These are phyloP conservation scores for Hypolimnas misippus DNA, from an alignment of 2,888 invertebrate genomes.

Conservation along the genomic window DNA sequence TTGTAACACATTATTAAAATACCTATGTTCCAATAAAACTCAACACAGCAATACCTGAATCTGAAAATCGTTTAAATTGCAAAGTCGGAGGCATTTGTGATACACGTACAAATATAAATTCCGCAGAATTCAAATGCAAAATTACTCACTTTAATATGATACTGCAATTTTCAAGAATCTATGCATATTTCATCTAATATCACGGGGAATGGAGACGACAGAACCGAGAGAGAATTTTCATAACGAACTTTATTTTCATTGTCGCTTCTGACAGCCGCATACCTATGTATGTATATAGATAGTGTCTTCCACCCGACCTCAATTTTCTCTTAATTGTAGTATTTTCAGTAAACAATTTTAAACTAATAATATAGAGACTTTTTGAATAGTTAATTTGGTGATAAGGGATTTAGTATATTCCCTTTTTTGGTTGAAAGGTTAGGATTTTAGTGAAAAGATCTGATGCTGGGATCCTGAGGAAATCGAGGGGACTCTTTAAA, in stretches of 20 bases:
- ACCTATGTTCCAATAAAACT: too few relatives aligned
- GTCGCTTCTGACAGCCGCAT: not conserved
- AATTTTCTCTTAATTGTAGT: not conserved
- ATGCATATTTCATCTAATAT: constrained; percentile 6
- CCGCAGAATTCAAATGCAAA: not conserved
- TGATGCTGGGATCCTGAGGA: too few relatives aligned
- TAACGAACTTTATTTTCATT: not conserved
- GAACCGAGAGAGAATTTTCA: not conserved
- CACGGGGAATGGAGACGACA: not conserved
- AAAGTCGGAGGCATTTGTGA: not conserved
- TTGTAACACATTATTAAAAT: too few relatives aligned
- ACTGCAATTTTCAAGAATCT: not conserved
- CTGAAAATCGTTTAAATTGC: not conserved
- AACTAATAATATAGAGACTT: too few relatives aligned
- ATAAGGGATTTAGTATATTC: too few relatives aligned
- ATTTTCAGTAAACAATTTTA: not conserved
- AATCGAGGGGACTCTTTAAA: too few relatives aligned
- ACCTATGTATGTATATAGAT: not conserved
- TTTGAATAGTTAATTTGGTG: too few relatives aligned
- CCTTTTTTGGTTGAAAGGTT: too few relatives aligned
- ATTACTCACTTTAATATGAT: constrained; percentile 1
- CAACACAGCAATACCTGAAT: too few relatives aligned
- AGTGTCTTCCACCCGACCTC: not conserved
- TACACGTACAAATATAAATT: not conserved
- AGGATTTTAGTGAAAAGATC: too few relatives aligned